Base-by-base conservation (phyloP, 2,797 vertebrate genomes). In the Mus minutoides region DNA sequence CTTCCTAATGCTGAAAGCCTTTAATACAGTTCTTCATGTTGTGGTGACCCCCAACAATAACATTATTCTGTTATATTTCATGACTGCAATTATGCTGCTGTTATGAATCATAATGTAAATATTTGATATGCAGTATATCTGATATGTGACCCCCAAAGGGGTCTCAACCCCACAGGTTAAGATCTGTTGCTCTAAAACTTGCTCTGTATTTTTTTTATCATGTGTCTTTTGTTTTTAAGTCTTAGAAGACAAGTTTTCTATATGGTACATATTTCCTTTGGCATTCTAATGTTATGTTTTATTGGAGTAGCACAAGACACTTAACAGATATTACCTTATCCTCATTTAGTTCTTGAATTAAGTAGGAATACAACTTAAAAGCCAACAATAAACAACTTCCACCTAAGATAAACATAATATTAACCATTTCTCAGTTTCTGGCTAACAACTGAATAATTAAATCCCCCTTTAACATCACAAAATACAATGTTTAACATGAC, bases 291-390 rank as follows among this genome's bases (percentile, higher is more conserved):
- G 79, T 14, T 75, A 14, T 85, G 84, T 40, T 86, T 22, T 56
- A 76, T 75, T 79, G 40, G 29, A 94, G 46, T 46, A 56, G 43
- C 37, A 92, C 26, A 88, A 73, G 76, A 86, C 17, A 80, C 43
- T 88, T 80, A 84, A 14, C 46, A 89, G 62, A 46, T 75, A 90
- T 49, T 56, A 89, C 43, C 10, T 96, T 22, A 26, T 16, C 46
- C 46, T 86, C 14, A 34, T 52, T 85, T 94, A 58, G 26, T 43
- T 85, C 86, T 96, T 95, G 88, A 85, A 79, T 94, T 69, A 90
- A 91, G n/a, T 87, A 89, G 54, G 92, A 92, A 56, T 49, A 71
- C 73, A 87, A 92, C 12, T 93, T 93, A 80, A 94, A 91, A 92
- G n/a, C 3, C 14, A 91, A 17, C 6, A 67, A 16, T 90, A 88